Evolutionary conservation across 2,797 vertebrate species (phyloP).

Genomic region (Nyctalus aviator): DNA sequence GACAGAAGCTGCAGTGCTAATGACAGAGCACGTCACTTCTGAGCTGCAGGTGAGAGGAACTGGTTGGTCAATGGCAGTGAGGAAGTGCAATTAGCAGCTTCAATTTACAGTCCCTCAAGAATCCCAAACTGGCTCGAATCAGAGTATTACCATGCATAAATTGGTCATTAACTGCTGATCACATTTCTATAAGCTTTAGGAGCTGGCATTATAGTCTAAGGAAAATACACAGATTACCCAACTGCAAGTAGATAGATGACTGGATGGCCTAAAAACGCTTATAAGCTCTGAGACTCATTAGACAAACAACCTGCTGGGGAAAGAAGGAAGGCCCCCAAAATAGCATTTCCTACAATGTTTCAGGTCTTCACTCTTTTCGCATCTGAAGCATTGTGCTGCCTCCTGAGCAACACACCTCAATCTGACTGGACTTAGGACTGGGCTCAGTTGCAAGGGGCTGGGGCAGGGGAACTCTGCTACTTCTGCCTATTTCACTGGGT

Average conservation of each 20-base stretch:
- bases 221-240: constrained; percentile 53
- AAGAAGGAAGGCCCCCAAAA: background rate
- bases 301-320: background rate
- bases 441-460: background rate
- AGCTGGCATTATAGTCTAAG: constrained; percentile 6
- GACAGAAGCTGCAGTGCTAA: background rate
- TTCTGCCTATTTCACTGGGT: background rate
- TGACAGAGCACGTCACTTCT: background rate
- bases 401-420: background rate
- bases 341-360: background rate
- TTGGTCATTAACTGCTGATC: constrained; percentile 29
- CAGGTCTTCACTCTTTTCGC: background rate
- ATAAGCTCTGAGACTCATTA: background rate
- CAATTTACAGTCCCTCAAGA: background rate
- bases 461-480: background rate
- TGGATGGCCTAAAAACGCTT: background rate
- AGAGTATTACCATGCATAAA: background rate
- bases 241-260: background rate
- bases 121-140: background rate
- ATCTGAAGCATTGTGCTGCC: background rate
- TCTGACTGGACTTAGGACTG: background rate
- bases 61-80: background rate
- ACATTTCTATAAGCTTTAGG: background rate
- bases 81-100: background rate
- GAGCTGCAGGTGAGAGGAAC: background rate